Conservation (phyloP, 2,888 invertebrate species). For the Pseudanteris insignis region DNA sequence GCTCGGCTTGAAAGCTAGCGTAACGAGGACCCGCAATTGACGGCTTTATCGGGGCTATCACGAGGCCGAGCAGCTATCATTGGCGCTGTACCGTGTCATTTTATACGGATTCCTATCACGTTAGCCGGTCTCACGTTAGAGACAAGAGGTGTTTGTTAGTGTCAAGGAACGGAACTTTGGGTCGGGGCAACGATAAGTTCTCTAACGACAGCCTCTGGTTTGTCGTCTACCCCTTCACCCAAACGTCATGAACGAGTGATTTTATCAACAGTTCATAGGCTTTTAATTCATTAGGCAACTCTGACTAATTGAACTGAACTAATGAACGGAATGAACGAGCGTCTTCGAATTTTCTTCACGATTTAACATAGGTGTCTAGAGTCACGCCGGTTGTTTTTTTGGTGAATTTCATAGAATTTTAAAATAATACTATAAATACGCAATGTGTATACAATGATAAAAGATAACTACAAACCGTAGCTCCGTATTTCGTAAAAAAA, state of each 20-base stretch:
- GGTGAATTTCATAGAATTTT: no score
- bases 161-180: conserved; percentile 32
- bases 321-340: no score
- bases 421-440: no score
- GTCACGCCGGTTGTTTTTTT: no score
- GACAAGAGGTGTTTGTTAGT: conserved; percentile 40
- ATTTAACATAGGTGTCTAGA: no score
- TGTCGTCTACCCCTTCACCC: conserved; percentile 25
- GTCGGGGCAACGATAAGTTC: conserved; percentile 28
- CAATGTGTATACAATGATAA: no score
- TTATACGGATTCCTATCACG: conserved; percentile 34
- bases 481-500: no score
- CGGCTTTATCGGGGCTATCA: conserved; percentile 44
- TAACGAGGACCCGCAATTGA: conserved; percentile 55
- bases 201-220: conserved; percentile 35
- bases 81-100: conserved; percentile 27
- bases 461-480: no score
- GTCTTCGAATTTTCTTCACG: no score
- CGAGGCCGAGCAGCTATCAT: conserved; percentile 22
- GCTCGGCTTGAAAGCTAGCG: conserved; percentile 43
- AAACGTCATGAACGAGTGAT: conserved; percentile 26
- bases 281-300: background rate
- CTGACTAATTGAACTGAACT: no score
- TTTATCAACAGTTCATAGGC: conserved; percentile 15
- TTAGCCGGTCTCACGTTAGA: conserved; percentile 32